A percentile compares a stretch with the other conserved stretches of the same genome.
These are phyloP conservation scores for Nasonia giraulti DNA, from an alignment of 1,140 invertebrate genomes.

Conservation along the genomic window DNA sequence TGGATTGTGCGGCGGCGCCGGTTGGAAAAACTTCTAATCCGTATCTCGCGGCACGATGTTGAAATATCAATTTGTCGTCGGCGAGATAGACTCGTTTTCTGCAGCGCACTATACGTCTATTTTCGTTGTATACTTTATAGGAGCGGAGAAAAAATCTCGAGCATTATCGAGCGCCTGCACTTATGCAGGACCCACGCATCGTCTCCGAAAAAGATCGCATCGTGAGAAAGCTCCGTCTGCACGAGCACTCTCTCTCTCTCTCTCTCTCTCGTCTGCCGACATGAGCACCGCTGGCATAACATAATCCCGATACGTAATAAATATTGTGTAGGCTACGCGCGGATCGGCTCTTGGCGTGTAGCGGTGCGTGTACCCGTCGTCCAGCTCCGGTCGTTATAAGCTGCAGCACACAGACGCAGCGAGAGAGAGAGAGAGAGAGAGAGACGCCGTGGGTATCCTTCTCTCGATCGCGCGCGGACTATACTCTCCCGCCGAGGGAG, in stretches of 20 bases:
- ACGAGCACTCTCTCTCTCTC: not conserved
- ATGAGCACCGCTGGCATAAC: conserved; percentile 60
- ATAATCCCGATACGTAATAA: conserved; percentile 72
- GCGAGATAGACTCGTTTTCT: not conserved
- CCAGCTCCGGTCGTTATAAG: conserved; percentile 57
- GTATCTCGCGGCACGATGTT: not conserved
- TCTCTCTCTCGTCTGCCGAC: not conserved
- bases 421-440: conserved; percentile 11
- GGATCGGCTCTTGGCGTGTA: conserved; percentile 45
- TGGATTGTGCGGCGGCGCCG: not conserved
- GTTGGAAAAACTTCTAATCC: not conserved
- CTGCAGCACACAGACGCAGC: conserved; percentile 52
- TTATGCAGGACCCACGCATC: not conserved
- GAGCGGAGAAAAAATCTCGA: not conserved
- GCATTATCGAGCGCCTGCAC: not conserved
- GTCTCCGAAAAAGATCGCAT: not conserved
- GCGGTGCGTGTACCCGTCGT: conserved; percentile 24
- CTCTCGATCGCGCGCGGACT: not conserved
- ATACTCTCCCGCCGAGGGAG: conserved; percentile 4
- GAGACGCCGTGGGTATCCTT: conserved; percentile 39
- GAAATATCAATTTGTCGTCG: conserved; percentile 32
- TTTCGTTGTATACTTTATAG: not conserved
- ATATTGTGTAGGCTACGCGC: conserved; percentile 57
- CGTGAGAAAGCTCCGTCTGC: conserved; percentile 11
- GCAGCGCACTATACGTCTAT: not conserved